phyloP scores from a whole-genome alignment of 2,888 invertebrate species.

The Corbicula japonica region DNA sequence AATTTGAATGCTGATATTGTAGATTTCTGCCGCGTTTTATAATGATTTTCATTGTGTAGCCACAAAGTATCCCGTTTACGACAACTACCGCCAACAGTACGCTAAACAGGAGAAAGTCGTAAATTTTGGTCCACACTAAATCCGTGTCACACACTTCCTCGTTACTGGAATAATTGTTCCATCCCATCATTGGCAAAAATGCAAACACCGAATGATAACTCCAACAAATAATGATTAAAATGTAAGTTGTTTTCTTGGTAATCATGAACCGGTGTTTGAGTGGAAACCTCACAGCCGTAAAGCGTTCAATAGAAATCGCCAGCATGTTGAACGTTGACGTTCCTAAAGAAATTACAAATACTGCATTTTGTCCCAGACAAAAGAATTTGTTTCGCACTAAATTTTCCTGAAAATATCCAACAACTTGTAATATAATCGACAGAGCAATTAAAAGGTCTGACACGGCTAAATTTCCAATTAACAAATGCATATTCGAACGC shows the following conservation, averaged over 20 bases:
- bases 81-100: constrained; percentile 41
- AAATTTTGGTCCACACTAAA: constrained; percentile 47
- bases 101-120: constrained; percentile 48
- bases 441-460: constrained; percentile 53
- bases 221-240: constrained; percentile 45
- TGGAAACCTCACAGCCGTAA: constrained; percentile 44
- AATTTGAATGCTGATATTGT: constrained; percentile 28
- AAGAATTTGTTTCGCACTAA: constrained; percentile 47
- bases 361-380: constrained; percentile 44
- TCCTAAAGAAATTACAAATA: constrained; percentile 55
- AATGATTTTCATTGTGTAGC: constrained; percentile 39
- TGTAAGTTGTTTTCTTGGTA: constrained; percentile 39
- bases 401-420: constrained; percentile 25
- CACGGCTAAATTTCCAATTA: constrained; percentile 57
- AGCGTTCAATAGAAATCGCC: constrained; percentile 51
- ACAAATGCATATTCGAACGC: constrained; percentile 55
- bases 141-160: constrained; percentile 46
- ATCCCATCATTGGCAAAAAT: constrained; percentile 42
- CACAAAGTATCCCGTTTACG: constrained; percentile 47
- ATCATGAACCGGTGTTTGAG: constrained; percentile 41
- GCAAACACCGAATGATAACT: constrained; percentile 46
- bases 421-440: constrained; percentile 49
- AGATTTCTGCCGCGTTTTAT: constrained; percentile 9
- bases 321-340: constrained; percentile 54
- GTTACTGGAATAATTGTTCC: constrained; percentile 48